Evolutionary conservation across 2,888 invertebrate genomes (phyloP), one percentile per base, ranked within the genome.

Genomic region (Diplazon laetatorius): DNA sequence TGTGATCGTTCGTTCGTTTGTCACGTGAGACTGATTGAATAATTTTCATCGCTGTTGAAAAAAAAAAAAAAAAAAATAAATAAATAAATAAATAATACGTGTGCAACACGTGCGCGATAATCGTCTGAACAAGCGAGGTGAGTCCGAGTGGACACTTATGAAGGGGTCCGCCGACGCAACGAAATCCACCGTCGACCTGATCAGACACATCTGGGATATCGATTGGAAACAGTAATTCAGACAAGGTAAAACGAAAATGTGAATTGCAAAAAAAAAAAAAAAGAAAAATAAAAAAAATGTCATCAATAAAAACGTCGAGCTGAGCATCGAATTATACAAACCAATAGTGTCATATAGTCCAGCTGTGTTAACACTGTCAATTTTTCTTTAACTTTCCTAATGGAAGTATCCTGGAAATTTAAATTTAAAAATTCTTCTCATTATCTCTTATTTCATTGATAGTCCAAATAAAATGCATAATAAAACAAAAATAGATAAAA

Each of bases 131-230:
- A 65, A 63, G 68, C 68, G 59, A 72, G 76, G 16, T n/a, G 6
- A 76, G 74, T 62, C 80, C 80, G 85, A 85, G 78, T 68, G 87
- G 86, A 88, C 84, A 87, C 87, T 88, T 89, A 89, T 89, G 89
- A 89, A 87, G 88, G 87, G 86, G 82, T 83, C 84, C 84, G 85
- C 83, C 83, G 82, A 84, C 81, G 80, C 84, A 84, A 85, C 86
- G 80, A 86, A 84, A 84, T 83, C 84, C 81, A 85, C 84, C 84
- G 82, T 85, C 83, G 83, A 87, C 78, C 84, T 86, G 82, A 85
- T 87, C 82, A 86, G 86, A 82, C 85, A 86, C 79, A 89, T 89
- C 85, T 87, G 87, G 88, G 88, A 89, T 86, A 89, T 87, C 81
- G 88, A 89, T 87, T 88, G 89, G 87, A 87, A 88, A 81, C 89